These are phyloP conservation scores for Syrista parreyssii DNA, from an alignment of 2,888 invertebrate species.

Conservation along the genomic window DNA sequence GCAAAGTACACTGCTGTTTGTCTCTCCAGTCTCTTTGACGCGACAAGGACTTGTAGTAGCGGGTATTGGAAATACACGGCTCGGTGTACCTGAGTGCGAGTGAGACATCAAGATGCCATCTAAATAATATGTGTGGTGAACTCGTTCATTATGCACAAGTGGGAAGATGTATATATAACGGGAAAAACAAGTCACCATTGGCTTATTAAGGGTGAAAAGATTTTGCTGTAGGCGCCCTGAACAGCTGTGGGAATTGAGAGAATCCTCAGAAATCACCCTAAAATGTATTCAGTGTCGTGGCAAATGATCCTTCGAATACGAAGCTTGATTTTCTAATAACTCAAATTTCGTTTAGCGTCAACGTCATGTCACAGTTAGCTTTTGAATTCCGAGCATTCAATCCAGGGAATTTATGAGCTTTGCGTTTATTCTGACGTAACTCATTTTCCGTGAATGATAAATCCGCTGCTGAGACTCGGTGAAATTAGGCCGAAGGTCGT, in stretches of 20 bases:
- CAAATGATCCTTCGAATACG: background rate
- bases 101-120: background rate
- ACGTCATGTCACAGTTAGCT: background rate
- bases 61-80: background rate
- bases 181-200: background rate
- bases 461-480: background rate
- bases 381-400: background rate
- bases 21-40: background rate
- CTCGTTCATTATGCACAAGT: background rate
- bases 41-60: background rate
- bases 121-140: background rate
- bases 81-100: background rate
- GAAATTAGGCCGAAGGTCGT: background rate
- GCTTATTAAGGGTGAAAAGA: background rate
- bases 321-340: background rate
- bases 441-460: background rate
- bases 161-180: background rate
- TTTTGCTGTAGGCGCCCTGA: too few relatives aligned
- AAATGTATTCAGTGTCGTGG: background rate
- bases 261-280: background rate
- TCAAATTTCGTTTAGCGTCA: background rate
- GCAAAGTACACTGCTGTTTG: background rate
- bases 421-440: background rate
- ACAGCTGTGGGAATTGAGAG: background rate
- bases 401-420: background rate